Percentiles rank a stretch among this genome's conserved stretches.
Evolutionary conservation across 2,113 vertebrate species (phyloP).

Genomic region (Micronisus gabar): DNA sequence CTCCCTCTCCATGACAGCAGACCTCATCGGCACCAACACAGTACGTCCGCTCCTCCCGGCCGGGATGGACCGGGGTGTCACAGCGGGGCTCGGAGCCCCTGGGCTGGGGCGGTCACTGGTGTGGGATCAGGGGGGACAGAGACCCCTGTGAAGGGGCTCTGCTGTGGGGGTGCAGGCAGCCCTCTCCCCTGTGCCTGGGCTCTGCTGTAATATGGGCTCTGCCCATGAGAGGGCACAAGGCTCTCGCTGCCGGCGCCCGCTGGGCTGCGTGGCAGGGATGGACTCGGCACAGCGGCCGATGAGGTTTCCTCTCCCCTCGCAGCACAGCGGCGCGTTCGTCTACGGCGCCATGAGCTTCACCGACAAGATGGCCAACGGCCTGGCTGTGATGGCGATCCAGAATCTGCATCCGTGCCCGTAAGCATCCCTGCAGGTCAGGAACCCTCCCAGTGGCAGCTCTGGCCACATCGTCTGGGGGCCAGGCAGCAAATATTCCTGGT

Average conservation of each 20-base stretch:
- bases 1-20: conserved; percentile 91
- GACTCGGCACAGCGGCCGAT: accelerated
- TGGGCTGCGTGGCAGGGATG: not conserved
- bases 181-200: not conserved
- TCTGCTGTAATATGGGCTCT: conserved; percentile 4
- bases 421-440: conserved; percentile 15
- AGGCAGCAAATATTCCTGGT: not conserved
- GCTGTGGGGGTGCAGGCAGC: not conserved
- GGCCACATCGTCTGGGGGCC: accelerated
- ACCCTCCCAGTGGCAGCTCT: not conserved
- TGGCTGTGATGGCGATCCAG: conserved; percentile 89
- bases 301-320: conserved; percentile 1
- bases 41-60: conserved; percentile 21
- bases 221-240: conserved; percentile 34
- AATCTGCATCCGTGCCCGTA: conserved; percentile 88
- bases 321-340: conserved; percentile 93
- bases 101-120: not conserved
- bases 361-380: conserved; percentile 90
- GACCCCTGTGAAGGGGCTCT: not conserved
- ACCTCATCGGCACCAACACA: conserved; percentile 90
- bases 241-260: not conserved
- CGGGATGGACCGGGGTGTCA: accelerated
- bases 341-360: conserved; percentile 96
- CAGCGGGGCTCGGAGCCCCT: accelerated
- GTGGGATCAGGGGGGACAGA: accelerated